phyloP scores from a whole-genome alignment of 2,113 vertebrate genomes.

The Calyptommatus sinebrachiatus region DNA sequence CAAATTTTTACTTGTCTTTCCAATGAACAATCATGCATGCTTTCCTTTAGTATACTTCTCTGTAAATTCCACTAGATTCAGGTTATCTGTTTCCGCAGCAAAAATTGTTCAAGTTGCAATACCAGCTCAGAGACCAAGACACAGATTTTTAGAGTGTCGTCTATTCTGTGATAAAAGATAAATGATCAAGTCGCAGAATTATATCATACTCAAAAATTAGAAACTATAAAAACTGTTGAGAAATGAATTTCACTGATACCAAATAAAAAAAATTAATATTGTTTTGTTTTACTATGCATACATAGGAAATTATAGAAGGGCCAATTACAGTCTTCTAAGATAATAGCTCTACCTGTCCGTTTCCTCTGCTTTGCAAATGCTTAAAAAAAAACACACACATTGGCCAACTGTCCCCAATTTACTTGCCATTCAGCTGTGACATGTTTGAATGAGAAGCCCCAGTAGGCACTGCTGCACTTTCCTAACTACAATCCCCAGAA shows the following conservation, averaged over 20 bases:
- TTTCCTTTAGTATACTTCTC: neutral
- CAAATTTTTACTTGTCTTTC: no score
- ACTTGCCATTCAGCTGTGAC: no score
- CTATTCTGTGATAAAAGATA: conserved; percentile 28
- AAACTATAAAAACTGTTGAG: conserved; percentile 42
- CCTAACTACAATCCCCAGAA: no score
- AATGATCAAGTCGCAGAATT: conserved; percentile 42
- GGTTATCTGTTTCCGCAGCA: neutral
- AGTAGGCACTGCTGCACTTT: no score
- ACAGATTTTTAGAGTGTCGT: conserved; percentile 28
- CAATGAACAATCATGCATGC: no score
- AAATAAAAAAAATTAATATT: conserved; percentile 48
- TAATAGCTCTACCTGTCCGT: conserved; percentile 40
- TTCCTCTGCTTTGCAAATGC: conserved; percentile 12
- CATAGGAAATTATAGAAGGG: conserved; percentile 54
- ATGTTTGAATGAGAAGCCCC: no score
- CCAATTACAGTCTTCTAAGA: conserved; percentile 46
- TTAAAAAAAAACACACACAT: no score
- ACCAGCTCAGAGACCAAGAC: neutral
- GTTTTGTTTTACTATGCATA: conserved; percentile 19
- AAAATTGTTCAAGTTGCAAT: neutral
- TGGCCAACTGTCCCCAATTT: no score
- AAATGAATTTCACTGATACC: conserved; percentile 40
- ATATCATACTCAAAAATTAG: conserved; percentile 31
- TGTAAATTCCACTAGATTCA: neutral